phyloP scores from a whole-genome alignment of 2,113 vertebrate species.

The Willisornis vidua region DNA sequence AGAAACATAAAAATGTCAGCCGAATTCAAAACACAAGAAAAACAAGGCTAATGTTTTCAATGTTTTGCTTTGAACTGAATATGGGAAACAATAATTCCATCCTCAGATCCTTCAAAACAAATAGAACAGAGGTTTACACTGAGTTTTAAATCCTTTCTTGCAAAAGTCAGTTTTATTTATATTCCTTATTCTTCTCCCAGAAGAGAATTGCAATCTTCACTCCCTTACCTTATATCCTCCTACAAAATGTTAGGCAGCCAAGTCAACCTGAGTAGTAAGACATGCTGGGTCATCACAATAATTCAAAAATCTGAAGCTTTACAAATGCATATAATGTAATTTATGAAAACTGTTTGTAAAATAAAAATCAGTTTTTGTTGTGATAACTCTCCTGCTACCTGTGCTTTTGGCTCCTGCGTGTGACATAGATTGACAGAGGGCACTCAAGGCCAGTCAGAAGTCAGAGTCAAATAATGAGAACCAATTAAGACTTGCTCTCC shows the following conservation, averaged over 20 bases:
- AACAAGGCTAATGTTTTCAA: background rate
- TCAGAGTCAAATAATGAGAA: background rate
- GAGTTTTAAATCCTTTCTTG: background rate
- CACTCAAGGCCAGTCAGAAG: background rate
- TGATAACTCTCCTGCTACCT: background rate
- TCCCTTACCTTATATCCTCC: background rate
- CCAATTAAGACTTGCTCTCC: background rate
- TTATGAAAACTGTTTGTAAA: background rate
- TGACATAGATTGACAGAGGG: background rate
- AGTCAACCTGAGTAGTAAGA: background rate
- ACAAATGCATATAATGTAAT: background rate
- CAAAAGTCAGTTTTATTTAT: background rate
- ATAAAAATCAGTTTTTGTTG: background rate
- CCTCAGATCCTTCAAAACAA: background rate
- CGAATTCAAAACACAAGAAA: constrained; percentile 3
- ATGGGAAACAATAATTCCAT: background rate
- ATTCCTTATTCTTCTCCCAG: background rate
- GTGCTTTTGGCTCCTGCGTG: background rate
- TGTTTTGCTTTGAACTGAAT: background rate
- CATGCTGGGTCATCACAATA: background rate
- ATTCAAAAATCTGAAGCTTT: background rate
- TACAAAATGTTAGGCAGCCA: background rate
- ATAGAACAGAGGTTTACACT: background rate
- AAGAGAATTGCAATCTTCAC: background rate
- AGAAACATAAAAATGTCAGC: background rate